Percentiles rank a stretch among this genome's conserved stretches.
These are phyloP conservation scores for Acromyrmex charruanus DNA, from an alignment of 1,140 invertebrate species.

Conservation along the genomic window DNA sequence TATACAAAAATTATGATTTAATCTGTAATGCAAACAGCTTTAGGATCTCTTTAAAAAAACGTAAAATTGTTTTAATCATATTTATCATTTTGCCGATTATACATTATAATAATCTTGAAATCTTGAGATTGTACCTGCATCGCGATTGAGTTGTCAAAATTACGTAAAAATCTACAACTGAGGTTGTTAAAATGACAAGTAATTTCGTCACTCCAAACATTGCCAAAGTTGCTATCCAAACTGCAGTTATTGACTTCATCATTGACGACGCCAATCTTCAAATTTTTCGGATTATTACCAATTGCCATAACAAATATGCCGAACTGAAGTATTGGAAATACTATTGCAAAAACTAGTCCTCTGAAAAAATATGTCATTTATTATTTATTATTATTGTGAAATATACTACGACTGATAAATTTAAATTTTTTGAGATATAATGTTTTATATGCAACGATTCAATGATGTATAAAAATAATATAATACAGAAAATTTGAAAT, in stretches of 20 bases:
- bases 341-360: constrained; percentile 92
- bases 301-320: constrained; percentile 93
- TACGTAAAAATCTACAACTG: constrained; percentile 88
- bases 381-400: constrained; percentile 23
- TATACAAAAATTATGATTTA: too few species aligned
- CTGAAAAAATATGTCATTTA: constrained; percentile 85
- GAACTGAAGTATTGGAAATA: constrained; percentile 94
- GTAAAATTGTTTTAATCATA: not conserved
- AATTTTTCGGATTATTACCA: constrained; percentile 91
- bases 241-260: constrained; percentile 88
- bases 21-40: too few species aligned
- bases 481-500: not conserved
- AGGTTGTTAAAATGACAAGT: constrained; percentile 87
- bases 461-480: too few species aligned
- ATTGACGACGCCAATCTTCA: constrained; percentile 92
- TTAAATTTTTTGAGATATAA: not conserved
- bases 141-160: constrained; percentile 85
- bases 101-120: not conserved
- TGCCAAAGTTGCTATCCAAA: constrained; percentile 80
- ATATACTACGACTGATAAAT: not conserved
- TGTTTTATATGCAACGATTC: not conserved
- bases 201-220: constrained; percentile 73
- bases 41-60: too few species aligned
- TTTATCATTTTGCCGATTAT: too few species aligned
- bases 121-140: constrained; percentile 78